Percentiles rank a stretch among this genome's conserved stretches.
phyloP scores from a whole-genome alignment of 2,888 invertebrate genomes.

The Pollenia amentaria region DNA sequence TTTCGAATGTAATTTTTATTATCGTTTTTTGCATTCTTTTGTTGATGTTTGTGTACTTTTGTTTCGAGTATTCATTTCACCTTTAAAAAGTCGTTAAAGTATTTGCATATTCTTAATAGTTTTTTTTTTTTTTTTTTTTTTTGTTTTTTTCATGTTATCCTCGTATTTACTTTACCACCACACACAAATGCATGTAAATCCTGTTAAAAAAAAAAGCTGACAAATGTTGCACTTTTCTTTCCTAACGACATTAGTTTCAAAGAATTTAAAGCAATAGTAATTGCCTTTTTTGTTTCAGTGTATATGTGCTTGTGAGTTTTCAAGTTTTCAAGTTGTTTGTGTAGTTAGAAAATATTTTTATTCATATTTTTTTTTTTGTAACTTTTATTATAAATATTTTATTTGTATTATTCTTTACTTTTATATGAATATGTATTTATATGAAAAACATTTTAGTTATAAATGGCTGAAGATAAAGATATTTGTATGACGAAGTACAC shows the following conservation, averaged over 20 bases:
- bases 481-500: too few species aligned
- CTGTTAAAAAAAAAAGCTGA: background rate
- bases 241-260: conserved; percentile 71
- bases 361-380: conserved; percentile 24
- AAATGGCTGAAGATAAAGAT: too few species aligned
- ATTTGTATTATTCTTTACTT: conserved; percentile 6
- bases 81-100: conserved; percentile 83
- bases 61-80: conserved; percentile 79
- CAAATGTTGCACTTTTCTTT: conserved; percentile 45
- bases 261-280: conserved; percentile 62
- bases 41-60: background rate
- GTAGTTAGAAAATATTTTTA: conserved; percentile 56
- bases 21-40: conserved; percentile 42
- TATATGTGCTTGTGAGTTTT: background rate
- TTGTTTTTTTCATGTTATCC: background rate
- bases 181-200: conserved; percentile 33
- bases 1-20: conserved; percentile 36
- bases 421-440: background rate
- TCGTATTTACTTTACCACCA: conserved; percentile 29
- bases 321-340: conserved; percentile 20
- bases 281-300: conserved; percentile 30
- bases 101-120: conserved; percentile 81
- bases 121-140: conserved; percentile 62
- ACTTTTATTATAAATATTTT: conserved; percentile 59
- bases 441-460: too few species aligned